These are phyloP conservation scores for Tadarida brasiliensis DNA, from an alignment of 2,797 vertebrate genomes.

Conservation along the genomic window DNA sequence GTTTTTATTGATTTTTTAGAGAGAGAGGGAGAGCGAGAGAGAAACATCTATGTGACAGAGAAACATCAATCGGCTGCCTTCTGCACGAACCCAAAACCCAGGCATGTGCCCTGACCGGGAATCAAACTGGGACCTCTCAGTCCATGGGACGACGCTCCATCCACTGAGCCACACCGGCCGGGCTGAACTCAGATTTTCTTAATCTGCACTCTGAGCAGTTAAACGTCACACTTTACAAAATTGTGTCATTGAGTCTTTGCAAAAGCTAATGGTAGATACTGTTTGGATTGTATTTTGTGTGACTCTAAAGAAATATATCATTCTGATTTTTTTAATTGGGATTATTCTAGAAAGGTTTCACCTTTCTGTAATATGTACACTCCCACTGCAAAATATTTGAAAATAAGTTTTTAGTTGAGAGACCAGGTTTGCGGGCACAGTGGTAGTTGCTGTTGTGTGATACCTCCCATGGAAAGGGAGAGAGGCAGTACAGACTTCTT, in stretches of 20 bases:
- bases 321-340: neutral
- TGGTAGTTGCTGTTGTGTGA: neutral
- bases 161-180: too few species aligned
- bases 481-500: neutral
- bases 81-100: too few species aligned
- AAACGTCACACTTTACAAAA: neutral
- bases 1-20: too few species aligned
- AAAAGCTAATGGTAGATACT: neutral
- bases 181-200: constrained; percentile 15
- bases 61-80: too few species aligned
- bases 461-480: neutral
- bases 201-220: neutral
- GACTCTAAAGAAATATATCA: neutral
- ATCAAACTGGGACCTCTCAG: too few species aligned
- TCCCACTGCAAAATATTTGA: neutral
- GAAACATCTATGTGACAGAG: too few species aligned
- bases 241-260: neutral
- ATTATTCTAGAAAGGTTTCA: constrained; percentile 5
- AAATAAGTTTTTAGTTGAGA: neutral
- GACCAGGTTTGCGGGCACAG: neutral
- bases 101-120: too few species aligned
- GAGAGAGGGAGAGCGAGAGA: too few species aligned
- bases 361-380: neutral
- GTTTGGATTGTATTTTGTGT: constrained; percentile 5
- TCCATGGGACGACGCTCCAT: too few species aligned